A percentile compares a stretch with the other conserved stretches of the same genome.
phyloP scores from a whole-genome alignment of 2,888 invertebrate species.

The Charanyca ferruginea region DNA sequence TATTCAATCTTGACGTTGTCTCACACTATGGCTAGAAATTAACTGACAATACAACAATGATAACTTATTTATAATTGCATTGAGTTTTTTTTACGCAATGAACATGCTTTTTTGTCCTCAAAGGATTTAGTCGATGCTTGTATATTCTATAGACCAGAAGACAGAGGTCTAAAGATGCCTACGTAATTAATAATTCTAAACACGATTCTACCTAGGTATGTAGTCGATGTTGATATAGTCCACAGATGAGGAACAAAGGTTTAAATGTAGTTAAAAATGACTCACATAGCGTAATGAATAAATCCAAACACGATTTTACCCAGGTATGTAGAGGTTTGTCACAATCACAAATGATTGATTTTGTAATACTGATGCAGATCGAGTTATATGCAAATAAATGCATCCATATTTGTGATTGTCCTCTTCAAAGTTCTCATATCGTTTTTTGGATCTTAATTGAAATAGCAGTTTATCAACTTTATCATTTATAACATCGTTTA shows the following conservation, averaged over 20 bases:
- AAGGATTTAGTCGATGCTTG: slow-evolving; percentile 28
- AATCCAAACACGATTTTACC: slow-evolving; percentile 34
- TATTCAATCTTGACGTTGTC: slow-evolving; percentile 25
- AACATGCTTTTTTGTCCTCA: slow-evolving; percentile 26
- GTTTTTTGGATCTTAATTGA: slow-evolving; percentile 24
- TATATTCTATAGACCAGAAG: slow-evolving; percentile 29
- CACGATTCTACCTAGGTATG: slow-evolving; percentile 8
- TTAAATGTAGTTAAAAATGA: too few species aligned
- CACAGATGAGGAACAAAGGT: too few species aligned
- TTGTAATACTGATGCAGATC: slow-evolving; percentile 31
- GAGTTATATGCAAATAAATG: slow-evolving; percentile 18
- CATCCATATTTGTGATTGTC: slow-evolving; percentile 15
- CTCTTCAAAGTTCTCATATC: not conserved
- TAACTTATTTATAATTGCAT: slow-evolving; percentile 45
- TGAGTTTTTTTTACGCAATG: slow-evolving; percentile 8
- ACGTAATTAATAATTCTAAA: slow-evolving; percentile 39
- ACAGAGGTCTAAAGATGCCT: slow-evolving; percentile 30
- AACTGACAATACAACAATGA: slow-evolving; percentile 33
- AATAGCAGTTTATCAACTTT: slow-evolving; percentile 7
- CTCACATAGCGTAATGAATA: slow-evolving; percentile 26
- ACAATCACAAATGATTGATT: slow-evolving; percentile 24
- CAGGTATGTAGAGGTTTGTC: not conserved
- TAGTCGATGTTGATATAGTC: too few species aligned
- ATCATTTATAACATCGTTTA: slow-evolving; percentile 22
- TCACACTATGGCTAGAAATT: slow-evolving; percentile 18